Percentiles rank a stretch among this genome's conserved stretches.
phyloP scores from a whole-genome alignment of 2,113 vertebrate genomes.

The Piprites chloris region DNA sequence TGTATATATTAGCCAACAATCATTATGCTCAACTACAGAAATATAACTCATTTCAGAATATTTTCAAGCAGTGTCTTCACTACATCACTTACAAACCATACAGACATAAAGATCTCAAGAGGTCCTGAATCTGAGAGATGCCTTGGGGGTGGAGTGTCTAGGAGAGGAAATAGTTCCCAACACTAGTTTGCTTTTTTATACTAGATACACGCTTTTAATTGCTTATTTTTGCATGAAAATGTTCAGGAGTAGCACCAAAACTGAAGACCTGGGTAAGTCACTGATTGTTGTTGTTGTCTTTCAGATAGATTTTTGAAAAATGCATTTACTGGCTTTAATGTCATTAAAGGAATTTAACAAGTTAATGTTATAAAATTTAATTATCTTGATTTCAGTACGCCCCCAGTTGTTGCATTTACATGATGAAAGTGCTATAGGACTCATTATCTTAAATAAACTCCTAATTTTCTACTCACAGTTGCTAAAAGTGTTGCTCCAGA shows the following conservation, averaged over 20 bases:
- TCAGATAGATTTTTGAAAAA: neutral
- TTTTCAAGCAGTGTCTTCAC: neutral
- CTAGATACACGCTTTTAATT: neutral
- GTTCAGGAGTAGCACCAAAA: neutral
- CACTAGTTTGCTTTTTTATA: neutral
- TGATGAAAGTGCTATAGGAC: neutral
- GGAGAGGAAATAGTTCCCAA: neutral
- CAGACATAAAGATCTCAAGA: neutral
- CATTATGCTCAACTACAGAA: neutral
- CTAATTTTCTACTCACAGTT: neutral
- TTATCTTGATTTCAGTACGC: conserved; percentile 26
- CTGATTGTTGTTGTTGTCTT: neutral
- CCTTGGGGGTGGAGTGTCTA: too few relatives aligned
- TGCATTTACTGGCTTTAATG: neutral
- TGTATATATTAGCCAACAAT: neutral
- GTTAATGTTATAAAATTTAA: conserved; percentile 35
- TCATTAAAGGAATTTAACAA: conserved; percentile 1
- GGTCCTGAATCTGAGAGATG: neutral
- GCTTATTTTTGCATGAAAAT: neutral
- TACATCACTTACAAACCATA: neutral
- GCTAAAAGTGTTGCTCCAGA: conserved; percentile 1
- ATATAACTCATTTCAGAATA: neutral
- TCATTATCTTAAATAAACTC: conserved; percentile 49
- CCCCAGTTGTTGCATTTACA: conserved; percentile 15
- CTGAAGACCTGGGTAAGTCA: neutral